These are phyloP conservation scores for Silurus glanis DNA, from an alignment of 2,113 vertebrate species.

Conservation along the genomic window DNA sequence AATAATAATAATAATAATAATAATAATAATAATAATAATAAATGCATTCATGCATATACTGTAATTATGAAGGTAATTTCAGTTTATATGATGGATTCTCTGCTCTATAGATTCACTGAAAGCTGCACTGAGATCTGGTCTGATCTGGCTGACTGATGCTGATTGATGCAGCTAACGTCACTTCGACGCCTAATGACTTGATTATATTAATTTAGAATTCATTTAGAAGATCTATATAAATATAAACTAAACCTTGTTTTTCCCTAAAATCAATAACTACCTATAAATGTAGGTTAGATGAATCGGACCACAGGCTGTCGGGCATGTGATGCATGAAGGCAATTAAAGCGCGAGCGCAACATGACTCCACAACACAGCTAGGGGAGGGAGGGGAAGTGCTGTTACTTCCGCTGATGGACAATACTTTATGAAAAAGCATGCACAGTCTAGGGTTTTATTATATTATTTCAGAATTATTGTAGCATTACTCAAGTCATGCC, in stretches of 20 bases:
- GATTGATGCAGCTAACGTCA: not conserved
- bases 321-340: conserved; percentile 14
- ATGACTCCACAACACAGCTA: conserved; percentile 10
- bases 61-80: not conserved
- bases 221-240: not conserved
- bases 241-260: not conserved
- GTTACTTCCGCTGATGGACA: not conserved
- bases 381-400: conserved; percentile 1
- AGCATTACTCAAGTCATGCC: not conserved
- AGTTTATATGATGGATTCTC: not conserved
- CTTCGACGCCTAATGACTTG: not conserved
- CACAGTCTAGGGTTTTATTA: not conserved
- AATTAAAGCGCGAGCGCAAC: not conserved
- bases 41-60: not conserved
- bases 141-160: not conserved
- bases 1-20: not conserved
- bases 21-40: not conserved
- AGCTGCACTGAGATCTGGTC: not conserved
- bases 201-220: not conserved
- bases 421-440: not conserved
- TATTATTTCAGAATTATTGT: not conserved
- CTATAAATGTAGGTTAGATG: not conserved
- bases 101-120: not conserved
- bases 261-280: not conserved
- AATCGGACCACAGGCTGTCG: not conserved